Base-by-base conservation (phyloP, 2,888 invertebrate genomes). In the Metalampra italica region DNA sequence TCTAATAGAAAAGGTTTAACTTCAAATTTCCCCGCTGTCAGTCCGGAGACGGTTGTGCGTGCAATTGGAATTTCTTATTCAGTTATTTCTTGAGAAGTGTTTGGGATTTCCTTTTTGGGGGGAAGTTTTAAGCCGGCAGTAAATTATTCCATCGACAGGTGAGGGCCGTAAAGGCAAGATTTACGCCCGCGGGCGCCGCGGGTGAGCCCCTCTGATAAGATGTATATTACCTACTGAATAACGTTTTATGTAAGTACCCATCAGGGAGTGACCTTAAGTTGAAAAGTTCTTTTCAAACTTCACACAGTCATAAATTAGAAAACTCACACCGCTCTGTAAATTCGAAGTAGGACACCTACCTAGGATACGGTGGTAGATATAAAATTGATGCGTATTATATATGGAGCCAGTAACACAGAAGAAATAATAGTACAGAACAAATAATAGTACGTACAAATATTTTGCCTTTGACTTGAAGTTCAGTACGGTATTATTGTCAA, bases 101-200 rank as follows among this genome's bases (percentile, higher is more conserved):
- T 86, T 81, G 84, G 84, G 80, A 84, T 87, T 87, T 85, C 78
- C 82, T 80, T 75, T 22, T 78, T 67, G 71, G 71, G 66, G 66
- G 77, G 78, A 87, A 88, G 82, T 88, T 89, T 88, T 87, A 86
- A 89, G 86, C 82, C 75, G 69, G 81, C 80, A 83, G 84, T 89
- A 89, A 88, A 89, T 89, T 89, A 88, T 87, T 85, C 84, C 72
- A 79, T 86, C 84, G 88, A 87, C 88, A 89, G 88, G 88, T 88
- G 81, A 84, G 84, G n/a, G 85, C 82, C 79, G 88, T 88, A 85
- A 86, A 87, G 83, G 86, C 72, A 85, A 88, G 88, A 89, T 89
- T 88, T 89, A 89, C 85, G 85, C 80, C 75, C 68, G 72, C 70
- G 77, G 84, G 77, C 76, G 73, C 78, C 68, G 68, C 77, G 79